Percentiles rank a stretch among this genome's conserved stretches.
phyloP scores from a whole-genome alignment of 2,888 invertebrate genomes.

The Tetragonula carbonaria region DNA sequence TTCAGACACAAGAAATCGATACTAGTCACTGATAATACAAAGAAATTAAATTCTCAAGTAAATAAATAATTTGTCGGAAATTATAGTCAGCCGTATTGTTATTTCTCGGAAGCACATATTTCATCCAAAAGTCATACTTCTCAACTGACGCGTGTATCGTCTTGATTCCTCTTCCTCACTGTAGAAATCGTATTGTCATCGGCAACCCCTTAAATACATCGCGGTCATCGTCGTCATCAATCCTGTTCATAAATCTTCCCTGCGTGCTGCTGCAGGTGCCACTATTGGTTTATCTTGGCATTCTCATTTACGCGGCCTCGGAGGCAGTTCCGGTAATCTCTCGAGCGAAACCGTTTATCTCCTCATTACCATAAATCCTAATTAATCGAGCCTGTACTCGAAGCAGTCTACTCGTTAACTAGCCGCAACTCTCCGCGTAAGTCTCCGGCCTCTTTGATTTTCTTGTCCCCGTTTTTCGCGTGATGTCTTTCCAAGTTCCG shows the following conservation, averaged over 20 bases:
- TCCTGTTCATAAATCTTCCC: constrained; percentile 22
- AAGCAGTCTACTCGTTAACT: neutral
- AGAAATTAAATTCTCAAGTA: too few species aligned
- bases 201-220: neutral
- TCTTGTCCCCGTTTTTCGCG: constrained; percentile 18
- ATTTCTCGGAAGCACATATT: too few species aligned
- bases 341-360: constrained; percentile 41
- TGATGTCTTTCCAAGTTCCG: constrained; percentile 20
- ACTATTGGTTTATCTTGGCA: constrained; percentile 6
- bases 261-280: constrained; percentile 11
- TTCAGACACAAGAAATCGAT: too few species aligned
- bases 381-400: constrained; percentile 41
- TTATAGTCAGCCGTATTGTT: too few species aligned
- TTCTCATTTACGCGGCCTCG: constrained; percentile 28
- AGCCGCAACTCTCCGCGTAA: neutral
- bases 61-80: too few species aligned
- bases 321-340: constrained; percentile 40
- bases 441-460: neutral
- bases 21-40: too few species aligned
- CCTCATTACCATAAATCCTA: constrained; percentile 48
- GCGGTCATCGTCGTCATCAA: neutral
- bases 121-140: too few species aligned
- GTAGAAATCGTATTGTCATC: neutral
- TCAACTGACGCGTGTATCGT: too few species aligned
- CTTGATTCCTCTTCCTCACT: neutral